A percentile compares a stretch with the other conserved stretches of the same genome.
phyloP scores from a whole-genome alignment of 1,140 invertebrate species.

The Zaprionus lachaisei region DNA sequence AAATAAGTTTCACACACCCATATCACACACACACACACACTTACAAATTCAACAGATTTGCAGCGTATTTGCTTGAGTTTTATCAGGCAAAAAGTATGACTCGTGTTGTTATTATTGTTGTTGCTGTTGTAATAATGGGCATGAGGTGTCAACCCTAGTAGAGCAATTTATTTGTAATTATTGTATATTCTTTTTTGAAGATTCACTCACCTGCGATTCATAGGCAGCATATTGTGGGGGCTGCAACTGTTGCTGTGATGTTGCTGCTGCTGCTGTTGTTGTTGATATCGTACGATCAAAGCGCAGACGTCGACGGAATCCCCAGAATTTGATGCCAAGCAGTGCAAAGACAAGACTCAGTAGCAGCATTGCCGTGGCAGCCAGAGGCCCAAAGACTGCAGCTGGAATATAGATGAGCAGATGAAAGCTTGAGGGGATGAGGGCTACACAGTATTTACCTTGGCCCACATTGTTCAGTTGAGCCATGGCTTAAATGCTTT shows the following conservation, averaged over 20 bases:
- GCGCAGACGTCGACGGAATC: constrained; percentile 84
- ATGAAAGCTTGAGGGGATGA: background rate
- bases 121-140: constrained; percentile 25
- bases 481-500: constrained; percentile 65
- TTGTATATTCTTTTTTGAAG: background rate
- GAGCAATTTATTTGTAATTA: constrained; percentile 11
- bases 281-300: constrained; percentile 55
- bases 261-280: constrained; percentile 25
- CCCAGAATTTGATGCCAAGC: constrained; percentile 84
- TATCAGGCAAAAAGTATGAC: constrained; percentile 52
- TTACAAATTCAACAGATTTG: constrained; percentile 14
- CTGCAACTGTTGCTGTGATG: constrained; percentile 22
- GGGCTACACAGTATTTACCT: constrained; percentile 47
- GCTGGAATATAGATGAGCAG: constrained; percentile 27
- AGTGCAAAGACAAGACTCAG: constrained; percentile 68
- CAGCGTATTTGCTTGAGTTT: constrained; percentile 45
- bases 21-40: constrained; percentile 9
- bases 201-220: constrained; percentile 66
- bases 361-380: constrained; percentile 56
- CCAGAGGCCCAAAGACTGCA: constrained; percentile 46
- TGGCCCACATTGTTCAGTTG: constrained; percentile 66
- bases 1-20: constrained; percentile 1
- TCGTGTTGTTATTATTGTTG: constrained; percentile 35
- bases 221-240: constrained; percentile 72
- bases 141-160: constrained; percentile 34